Conservation (phyloP, 2,797 vertebrate species). For the Melanotaenia parkinsoni region DNA sequence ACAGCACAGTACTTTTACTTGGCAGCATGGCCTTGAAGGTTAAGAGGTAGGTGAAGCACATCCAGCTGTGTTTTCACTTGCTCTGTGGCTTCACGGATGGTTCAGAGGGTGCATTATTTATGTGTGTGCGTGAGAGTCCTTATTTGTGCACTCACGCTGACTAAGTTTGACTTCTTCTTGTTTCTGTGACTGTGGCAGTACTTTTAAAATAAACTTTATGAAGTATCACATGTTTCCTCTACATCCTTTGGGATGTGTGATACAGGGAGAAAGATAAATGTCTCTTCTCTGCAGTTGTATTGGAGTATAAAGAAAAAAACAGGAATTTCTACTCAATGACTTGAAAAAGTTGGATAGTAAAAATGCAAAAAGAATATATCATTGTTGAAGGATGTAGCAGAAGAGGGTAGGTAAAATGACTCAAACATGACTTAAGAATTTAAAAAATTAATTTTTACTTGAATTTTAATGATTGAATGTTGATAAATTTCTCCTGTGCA, state of each 20-base stretch:
- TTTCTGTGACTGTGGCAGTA: conserved; percentile 25
- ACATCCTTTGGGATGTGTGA: background rate
- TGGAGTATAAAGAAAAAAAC: background rate
- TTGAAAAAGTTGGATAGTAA: background rate
- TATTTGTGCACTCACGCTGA: conserved; percentile 41
- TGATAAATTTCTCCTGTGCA: background rate
- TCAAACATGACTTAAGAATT: background rate
- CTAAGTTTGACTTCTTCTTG: conserved; percentile 31
- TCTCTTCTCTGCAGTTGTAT: background rate
- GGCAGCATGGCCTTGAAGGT: conserved; percentile 57
- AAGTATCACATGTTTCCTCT: conserved; percentile 54
- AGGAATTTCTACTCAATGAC: background rate
- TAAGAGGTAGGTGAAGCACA: conserved; percentile 65
- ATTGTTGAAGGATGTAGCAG: background rate
- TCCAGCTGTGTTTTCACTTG: conserved; percentile 74
- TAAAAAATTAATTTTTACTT: background rate
- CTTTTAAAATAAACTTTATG: conserved; percentile 57
- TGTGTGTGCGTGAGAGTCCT: conserved; percentile 33
- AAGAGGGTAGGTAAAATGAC: background rate
- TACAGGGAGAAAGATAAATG: background rate
- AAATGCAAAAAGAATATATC: background rate
- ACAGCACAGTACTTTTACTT: conserved; percentile 23
- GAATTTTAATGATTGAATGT: background rate
- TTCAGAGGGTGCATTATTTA: conserved; percentile 55
- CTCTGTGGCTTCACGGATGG: conserved; percentile 46